Percentiles rank a stretch among this genome's conserved stretches.
Evolutionary conservation across 2,113 vertebrate species (phyloP).

Genomic region (Ariopsis seemanni): DNA sequence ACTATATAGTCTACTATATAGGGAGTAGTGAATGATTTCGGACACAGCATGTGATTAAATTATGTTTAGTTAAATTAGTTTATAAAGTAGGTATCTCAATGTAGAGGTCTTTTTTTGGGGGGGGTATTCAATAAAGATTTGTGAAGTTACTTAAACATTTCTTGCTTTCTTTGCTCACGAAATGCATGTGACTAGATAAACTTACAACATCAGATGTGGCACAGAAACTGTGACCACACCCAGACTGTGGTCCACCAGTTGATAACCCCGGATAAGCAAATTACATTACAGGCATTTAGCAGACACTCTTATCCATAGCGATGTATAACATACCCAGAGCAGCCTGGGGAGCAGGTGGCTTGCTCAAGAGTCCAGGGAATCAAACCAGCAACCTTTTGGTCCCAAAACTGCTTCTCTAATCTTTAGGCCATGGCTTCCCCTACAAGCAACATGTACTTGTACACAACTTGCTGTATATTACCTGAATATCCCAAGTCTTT

Average conservation of each 20-base stretch:
- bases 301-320: no score
- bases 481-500: background rate
- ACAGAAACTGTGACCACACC: background rate
- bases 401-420: no score
- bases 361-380: no score
- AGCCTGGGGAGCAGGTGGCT: no score
- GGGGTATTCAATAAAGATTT: background rate
- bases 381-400: no score
- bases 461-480: background rate
- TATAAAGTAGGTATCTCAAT: background rate
- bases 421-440: no score
- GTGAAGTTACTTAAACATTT: background rate
- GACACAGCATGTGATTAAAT: no score
- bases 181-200: background rate
- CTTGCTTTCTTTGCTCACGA: background rate
- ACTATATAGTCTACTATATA: no score
- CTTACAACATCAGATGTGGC: background rate
- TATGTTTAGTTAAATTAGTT: background rate
- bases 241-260: background rate
- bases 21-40: no score
- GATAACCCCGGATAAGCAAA: background rate
- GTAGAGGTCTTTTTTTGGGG: background rate
- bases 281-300: no score
- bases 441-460: background rate
- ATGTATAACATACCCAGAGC: no score